These are phyloP conservation scores for Thereva nobilitata DNA, from an alignment of 2,888 invertebrate genomes.

Conservation along the genomic window DNA sequence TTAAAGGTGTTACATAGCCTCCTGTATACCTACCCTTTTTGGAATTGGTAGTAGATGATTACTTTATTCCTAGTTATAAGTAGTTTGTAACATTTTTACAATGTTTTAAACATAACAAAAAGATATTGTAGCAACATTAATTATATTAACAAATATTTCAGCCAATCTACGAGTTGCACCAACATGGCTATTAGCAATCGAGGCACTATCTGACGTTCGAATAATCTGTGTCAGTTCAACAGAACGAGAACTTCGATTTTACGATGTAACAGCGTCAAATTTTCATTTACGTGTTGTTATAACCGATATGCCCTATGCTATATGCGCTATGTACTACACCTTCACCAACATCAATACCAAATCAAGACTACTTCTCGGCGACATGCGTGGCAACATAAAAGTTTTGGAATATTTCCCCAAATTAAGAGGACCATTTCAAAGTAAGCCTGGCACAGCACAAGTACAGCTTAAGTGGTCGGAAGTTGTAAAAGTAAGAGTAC, in stretches of 20 bases:
- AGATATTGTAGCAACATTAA: neutral
- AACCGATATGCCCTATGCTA: slow-evolving; percentile 60
- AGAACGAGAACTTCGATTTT: slow-evolving; percentile 78
- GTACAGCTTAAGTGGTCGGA: slow-evolving; percentile 65
- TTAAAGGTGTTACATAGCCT: no score
- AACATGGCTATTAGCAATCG: slow-evolving; percentile 76
- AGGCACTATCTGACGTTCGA: slow-evolving; percentile 75
- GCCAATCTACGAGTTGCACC: slow-evolving; percentile 53
- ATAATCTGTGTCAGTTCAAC: slow-evolving; percentile 77
- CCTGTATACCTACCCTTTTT: no score
- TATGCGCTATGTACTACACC: slow-evolving; percentile 52
- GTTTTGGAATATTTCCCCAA: slow-evolving; percentile 67
- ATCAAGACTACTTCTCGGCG: slow-evolving; percentile 70
- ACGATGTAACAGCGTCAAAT: slow-evolving; percentile 74
- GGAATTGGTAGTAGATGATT: no score
- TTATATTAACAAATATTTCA: neutral
- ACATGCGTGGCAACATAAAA: slow-evolving; percentile 72
- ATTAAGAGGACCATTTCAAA: slow-evolving; percentile 72
- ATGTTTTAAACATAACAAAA: neutral
- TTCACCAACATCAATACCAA: slow-evolving; percentile 46
- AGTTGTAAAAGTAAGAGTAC: slow-evolving; percentile 58
- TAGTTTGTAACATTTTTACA: no score
- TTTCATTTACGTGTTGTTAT: slow-evolving; percentile 74
- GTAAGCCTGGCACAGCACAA: slow-evolving; percentile 66
- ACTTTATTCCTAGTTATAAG: no score